Evolutionary conservation across 2,888 invertebrate genomes (phyloP), one percentile per base, ranked within the genome.

Genomic region (Cantharis rufa): DNA sequence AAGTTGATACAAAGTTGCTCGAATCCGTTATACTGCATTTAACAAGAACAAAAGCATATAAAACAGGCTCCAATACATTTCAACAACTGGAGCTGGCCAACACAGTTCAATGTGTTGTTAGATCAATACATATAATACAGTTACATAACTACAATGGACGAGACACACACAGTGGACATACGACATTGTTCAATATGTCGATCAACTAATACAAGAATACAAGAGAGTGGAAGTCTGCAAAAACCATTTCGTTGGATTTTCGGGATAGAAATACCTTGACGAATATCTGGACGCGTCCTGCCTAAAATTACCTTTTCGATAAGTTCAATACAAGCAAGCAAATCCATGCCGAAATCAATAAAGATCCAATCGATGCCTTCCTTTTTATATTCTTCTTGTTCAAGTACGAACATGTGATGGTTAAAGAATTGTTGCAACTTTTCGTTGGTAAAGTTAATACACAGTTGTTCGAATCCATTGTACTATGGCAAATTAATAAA

Each of bases 401-500:
- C 97, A 85, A 98, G 93, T 85, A 98, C 96, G 90, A 98, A 98
- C 97, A 98, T 98, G 93, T 98, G 95, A 88, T 98, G 97, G 91
- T 98, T 98, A 94, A 98, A 98, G 93, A 97, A 98, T 90, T 98
- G 98, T 91, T 98, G 98, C 87, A 98, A 93, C 90, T 97, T 96
- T 91, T 98, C 97, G 90, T 98, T 98, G 90, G 97, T 98, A 92
- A 98, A 98, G 92, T 98, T 98, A 93, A 98, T 98, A 92, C 97
- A 98, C 89, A 98, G 92, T 92, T 98, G 98, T 92, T 98, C 97
- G 92, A 97, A 98, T 90, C 97, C 96, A 92, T 98, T 98, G 93
- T 87, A 95, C 95, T 95, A 90, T 88, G 89, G 48, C 15, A 64
- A 78, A 70, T 82, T 75, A 88, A 88, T 78, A 18, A n/a, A 70